Percentiles rank a stretch among this genome's conserved stretches.
These are phyloP conservation scores for Aplysia californica DNA, from an alignment of 1,140 invertebrate genomes.

Conservation along the genomic window DNA sequence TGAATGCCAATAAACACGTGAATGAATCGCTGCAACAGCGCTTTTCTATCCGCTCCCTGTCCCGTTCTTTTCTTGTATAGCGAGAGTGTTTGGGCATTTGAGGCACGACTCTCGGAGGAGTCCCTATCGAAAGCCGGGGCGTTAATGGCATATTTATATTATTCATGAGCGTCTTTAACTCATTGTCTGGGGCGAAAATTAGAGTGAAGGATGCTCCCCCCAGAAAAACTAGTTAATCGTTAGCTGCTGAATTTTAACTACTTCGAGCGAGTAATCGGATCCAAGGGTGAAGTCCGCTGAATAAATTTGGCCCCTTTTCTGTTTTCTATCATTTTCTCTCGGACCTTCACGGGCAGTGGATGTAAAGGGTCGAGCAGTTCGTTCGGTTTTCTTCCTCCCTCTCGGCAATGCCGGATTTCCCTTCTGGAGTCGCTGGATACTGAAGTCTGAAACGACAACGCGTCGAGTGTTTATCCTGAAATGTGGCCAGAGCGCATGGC, in stretches of 20 bases:
- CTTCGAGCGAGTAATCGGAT: constrained; percentile 13
- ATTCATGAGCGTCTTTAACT: constrained; percentile 30
- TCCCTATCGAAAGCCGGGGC: not conserved
- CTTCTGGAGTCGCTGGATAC: too few species aligned
- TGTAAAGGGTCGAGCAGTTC: too few species aligned
- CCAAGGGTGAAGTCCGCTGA: constrained; percentile 7
- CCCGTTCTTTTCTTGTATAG: not conserved
- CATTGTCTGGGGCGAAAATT: constrained; percentile 27
- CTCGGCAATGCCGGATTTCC: too few species aligned
- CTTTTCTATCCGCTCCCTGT: not conserved
- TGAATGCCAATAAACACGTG: not conserved
- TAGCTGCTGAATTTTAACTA: constrained; percentile 32
- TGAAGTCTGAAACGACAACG: too few species aligned
- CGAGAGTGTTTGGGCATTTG: constrained; percentile 3
- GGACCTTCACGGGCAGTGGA: not conserved
- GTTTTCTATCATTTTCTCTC: constrained; percentile 17
- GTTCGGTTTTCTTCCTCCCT: too few species aligned
- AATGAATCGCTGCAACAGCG: not conserved
- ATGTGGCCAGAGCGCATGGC: too few species aligned
- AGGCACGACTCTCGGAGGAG: not conserved
- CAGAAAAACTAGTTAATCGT: constrained; percentile 29
- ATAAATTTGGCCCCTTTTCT: constrained; percentile 18
- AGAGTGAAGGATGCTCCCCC: constrained; percentile 16
- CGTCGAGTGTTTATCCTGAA: too few species aligned
- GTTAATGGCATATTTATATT: constrained; percentile 32